Evolutionary conservation across 2,113 vertebrate genomes (phyloP).

Genomic region (Gobius niger): DNA sequence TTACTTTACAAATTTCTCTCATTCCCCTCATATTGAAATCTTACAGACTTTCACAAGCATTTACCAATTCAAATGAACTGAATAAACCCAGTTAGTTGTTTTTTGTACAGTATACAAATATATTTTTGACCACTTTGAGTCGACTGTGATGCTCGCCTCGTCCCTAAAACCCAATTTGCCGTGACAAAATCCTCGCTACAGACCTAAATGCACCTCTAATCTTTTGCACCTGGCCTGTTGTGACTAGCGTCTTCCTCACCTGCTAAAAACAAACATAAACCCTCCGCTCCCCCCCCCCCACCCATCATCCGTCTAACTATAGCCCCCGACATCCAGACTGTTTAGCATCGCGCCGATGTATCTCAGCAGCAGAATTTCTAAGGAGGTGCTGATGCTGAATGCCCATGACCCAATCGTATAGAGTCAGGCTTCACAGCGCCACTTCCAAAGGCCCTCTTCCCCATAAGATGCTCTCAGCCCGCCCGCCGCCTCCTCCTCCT

Average conservation of each 20-base stretch:
- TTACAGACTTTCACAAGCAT: no score
- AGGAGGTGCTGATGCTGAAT: conserved; percentile 54
- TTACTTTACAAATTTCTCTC: no score
- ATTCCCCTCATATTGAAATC: no score
- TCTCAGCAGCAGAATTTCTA: conserved; percentile 25
- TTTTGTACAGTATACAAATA: no score
- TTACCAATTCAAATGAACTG: no score
- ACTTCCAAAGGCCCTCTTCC: conserved; percentile 59
- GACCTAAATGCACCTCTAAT: no score
- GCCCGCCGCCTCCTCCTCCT: conserved; percentile 40
- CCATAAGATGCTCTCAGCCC: conserved; percentile 70
- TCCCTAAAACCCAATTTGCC: no score
- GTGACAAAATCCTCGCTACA: no score
- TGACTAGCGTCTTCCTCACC: not conserved
- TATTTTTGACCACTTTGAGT: no score
- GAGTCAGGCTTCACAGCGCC: conserved; percentile 68
- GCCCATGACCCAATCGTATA: conserved; percentile 64
- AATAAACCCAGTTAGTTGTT: no score
- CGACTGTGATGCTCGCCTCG: no score
- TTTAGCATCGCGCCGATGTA: conserved; percentile 9
- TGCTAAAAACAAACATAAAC: not conserved
- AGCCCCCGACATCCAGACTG: conserved; percentile 14
- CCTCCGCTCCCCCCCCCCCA: not conserved
- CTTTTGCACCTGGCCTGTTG: not conserved
- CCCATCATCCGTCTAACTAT: conserved; percentile 36